Base-by-base conservation (phyloP, 2,113 vertebrate genomes). In the Xyliphius kryptos region DNA sequence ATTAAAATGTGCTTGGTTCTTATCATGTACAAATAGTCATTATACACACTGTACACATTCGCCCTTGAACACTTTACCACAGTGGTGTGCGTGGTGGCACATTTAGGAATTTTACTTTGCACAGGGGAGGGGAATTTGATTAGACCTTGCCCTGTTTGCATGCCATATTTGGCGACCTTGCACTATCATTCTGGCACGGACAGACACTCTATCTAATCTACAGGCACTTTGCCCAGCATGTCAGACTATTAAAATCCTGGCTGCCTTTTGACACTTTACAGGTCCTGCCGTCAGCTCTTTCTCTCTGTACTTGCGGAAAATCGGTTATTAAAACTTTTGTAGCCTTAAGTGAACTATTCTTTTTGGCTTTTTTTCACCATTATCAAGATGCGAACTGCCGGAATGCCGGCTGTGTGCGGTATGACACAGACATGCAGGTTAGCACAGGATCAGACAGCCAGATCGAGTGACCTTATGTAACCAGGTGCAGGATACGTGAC, bases 101-200 rank as follows among this genome's bases (percentile, higher is more conserved):
- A 56, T 47, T n/a, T 15, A 43, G 43, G 43, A 47, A 64, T 55
- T 63, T 54, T 4, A 15, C 17, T 65, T 21, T 40, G 16, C 6
- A 10, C 5, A 48, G 9, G 2, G 16, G 26, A 1, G 9, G 21
- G 51, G 21, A 21, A 58, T 59, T 51, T 41, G 41, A 56, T 59
- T 64, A 66, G 54, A 10, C 44, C 53, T 50, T 56, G 36, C 58
- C 41, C 44, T 63, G 36, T 59, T 41, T 41, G 48, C 60, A 26
- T 48, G 64, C 40, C 68, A 56, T 56, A 46, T 67, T 71, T 63
- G 60, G 48, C 26, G 53, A 58, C 60, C 47, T 63, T 15, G 13
- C 57, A 36, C 47, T 15, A 63, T 56, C 53, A 48, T 67, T 67
- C 55, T 50, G 48, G 54, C 60, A 38, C 14, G 14, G n/a, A 46